Evolutionary conservation across 2,113 vertebrate species (phyloP).

Genomic region (Boleophthalmus pectinirostris): DNA sequence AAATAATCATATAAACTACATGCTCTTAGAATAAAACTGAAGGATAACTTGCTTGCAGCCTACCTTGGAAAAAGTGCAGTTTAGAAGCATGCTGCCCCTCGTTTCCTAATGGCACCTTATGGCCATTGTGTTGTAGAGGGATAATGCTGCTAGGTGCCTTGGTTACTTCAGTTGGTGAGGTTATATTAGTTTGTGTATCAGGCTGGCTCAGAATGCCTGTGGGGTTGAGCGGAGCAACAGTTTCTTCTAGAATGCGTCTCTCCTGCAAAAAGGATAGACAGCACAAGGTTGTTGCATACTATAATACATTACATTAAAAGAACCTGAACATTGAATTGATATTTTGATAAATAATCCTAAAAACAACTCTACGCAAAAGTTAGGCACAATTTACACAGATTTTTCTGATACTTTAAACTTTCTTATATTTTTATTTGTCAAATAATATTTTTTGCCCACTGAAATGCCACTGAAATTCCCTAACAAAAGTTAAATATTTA

Average conservation of each 20-base stretch:
- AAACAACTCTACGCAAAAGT: too few species aligned
- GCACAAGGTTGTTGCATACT: background rate
- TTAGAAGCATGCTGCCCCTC: slow-evolving; percentile 69
- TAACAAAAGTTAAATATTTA: too few species aligned
- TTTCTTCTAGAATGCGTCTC: slow-evolving; percentile 92
- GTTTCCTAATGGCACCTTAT: slow-evolving; percentile 40
- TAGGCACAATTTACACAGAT: too few species aligned
- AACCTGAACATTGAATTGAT: too few species aligned
- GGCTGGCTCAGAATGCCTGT: slow-evolving; percentile 50
- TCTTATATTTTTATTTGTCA: too few species aligned
- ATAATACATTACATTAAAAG: too few species aligned
- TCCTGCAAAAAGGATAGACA: slow-evolving; percentile 76
- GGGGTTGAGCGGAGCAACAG: slow-evolving; percentile 81
- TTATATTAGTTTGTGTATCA: slow-evolving; percentile 22
- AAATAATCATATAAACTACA: too few species aligned
- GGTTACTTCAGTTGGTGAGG: slow-evolving; percentile 34
- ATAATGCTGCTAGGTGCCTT: background rate
- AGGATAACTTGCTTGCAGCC: background rate
- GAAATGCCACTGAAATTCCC: too few species aligned
- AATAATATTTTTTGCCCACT: too few species aligned
- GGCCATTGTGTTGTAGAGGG: slow-evolving; percentile 47
- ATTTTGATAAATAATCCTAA: too few species aligned
- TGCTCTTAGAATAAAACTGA: too few species aligned
- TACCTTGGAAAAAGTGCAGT: slow-evolving; percentile 77
- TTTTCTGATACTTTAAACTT: too few species aligned